Evolutionary conservation across 2,888 invertebrate species (phyloP).

Genomic region (Drosophila quasianomalipes): DNA sequence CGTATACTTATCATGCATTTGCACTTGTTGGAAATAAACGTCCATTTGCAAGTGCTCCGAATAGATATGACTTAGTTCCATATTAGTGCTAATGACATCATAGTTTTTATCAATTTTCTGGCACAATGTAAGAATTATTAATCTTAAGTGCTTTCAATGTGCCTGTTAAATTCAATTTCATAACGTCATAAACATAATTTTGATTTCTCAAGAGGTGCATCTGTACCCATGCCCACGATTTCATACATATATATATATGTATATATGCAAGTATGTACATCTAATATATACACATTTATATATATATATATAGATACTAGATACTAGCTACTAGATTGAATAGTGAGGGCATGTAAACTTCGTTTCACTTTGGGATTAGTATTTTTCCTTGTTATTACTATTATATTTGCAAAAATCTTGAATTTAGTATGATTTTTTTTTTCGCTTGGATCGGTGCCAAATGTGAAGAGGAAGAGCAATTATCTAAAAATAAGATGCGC

Average conservation of each 20-base stretch:
- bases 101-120: conserved; percentile 23
- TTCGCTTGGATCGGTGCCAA: conserved; percentile 58
- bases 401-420: conserved; percentile 47
- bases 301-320: neutral
- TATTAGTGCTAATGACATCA: conserved; percentile 32
- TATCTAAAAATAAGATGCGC: conserved; percentile 65
- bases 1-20: neutral
- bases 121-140: conserved; percentile 7
- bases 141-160: conserved; percentile 8
- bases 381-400: conserved; percentile 47
- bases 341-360: conserved; percentile 31
- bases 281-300: neutral
- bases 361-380: conserved; percentile 32
- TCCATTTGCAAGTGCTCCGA: neutral
- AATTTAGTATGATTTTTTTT: conserved; percentile 34
- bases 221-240: neutral
- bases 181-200: conserved; percentile 14
- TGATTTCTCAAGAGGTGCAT: conserved; percentile 13
- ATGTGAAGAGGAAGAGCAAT: conserved; percentile 65
- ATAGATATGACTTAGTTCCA: conserved; percentile 12
- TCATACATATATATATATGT: neutral
- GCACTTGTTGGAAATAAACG: neutral
- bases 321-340: neutral
- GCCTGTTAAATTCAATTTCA: neutral
- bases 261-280: neutral